Base-by-base conservation (phyloP, 1,140 invertebrate genomes). In the Asbolus verrucosus region DNA sequence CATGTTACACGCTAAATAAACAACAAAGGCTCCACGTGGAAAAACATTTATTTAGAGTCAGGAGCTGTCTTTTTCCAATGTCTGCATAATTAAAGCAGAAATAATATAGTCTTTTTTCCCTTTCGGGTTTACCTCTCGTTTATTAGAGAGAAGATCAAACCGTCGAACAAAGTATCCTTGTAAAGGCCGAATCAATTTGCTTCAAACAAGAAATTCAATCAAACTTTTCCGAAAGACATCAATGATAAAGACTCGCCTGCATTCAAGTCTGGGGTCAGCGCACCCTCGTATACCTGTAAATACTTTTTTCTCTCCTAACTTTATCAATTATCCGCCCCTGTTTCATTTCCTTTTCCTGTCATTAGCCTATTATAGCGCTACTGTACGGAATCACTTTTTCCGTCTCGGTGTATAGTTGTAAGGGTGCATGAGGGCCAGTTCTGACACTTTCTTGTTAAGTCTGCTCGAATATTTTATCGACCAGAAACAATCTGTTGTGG, bases 261-360 rank as follows among this genome's bases (percentile, higher is more conserved):
- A 33, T 41, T 39, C 19, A 60, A 63, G 41, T 18, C 60, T 15
- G 39, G 54, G 66, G 66, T 65, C 62, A 54, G 36, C 39, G 41
- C 67, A 39, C 59, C 41, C 54, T 33, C 38, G 36, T 19, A 33
- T 59, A 71, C 69, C 69, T 71, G 69, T 71, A 71, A 71, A 66
- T 67, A 71, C 69, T 67, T 71, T 69, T 69, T 50, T 60, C 41
- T 66, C 50, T 67, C 24, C 69, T 66, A 71, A 71, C 69, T 71
- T 71, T 71, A 71, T 71, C 69, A 71, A 71, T 71, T 71, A 66
- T 66, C 46, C 50, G 16, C 69, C 69, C 61, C 63, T 46, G 30
- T 61, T 66, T 60, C 69, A 61, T 71, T 71, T 67, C 63, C 69
- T 66, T 62, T 71, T 71, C 69, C 69, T 41, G 63, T 71, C 69